Evolutionary conservation across 1,140 invertebrate species (phyloP).

Genomic region (Babylonia areolata): DNA sequence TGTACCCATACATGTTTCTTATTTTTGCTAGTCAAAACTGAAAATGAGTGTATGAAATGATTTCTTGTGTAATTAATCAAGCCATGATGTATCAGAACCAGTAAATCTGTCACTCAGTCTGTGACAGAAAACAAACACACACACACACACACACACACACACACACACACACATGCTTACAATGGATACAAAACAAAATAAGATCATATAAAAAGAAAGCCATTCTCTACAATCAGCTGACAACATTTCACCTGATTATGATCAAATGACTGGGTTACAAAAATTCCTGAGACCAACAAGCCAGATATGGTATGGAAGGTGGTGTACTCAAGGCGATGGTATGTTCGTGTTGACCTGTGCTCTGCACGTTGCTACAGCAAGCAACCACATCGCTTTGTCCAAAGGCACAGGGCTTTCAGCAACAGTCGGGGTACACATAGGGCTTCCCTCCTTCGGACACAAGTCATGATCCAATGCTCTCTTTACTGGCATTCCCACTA

Average conservation of each 20-base stretch:
- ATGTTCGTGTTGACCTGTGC: background rate
- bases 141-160: constrained; percentile 17
- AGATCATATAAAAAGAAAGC: too few species aligned
- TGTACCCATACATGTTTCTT: too few species aligned
- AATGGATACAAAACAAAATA: too few species aligned
- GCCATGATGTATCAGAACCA: too few species aligned
- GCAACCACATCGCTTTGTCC: background rate
- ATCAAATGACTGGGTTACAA: background rate
- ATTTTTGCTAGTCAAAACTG: too few species aligned
- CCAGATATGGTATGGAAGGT: constrained; percentile 15
- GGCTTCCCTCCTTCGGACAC: background rate
- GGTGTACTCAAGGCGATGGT: background rate
- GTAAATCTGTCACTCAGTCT: too few species aligned
- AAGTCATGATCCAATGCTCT: too few species aligned
- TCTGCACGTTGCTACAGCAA: background rate
- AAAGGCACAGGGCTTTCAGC: background rate
- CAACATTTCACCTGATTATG: background rate
- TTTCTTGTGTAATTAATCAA: too few species aligned
- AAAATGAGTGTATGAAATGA: too few species aligned
- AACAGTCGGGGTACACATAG: background rate
- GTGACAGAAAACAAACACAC: background rate
- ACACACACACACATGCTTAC: background rate
- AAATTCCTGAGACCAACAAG: constrained; percentile 20
- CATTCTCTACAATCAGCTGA: background rate
- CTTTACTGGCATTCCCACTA: too few species aligned